phyloP scores from a whole-genome alignment of 2,113 vertebrate genomes.

The Platysteira castanea region DNA sequence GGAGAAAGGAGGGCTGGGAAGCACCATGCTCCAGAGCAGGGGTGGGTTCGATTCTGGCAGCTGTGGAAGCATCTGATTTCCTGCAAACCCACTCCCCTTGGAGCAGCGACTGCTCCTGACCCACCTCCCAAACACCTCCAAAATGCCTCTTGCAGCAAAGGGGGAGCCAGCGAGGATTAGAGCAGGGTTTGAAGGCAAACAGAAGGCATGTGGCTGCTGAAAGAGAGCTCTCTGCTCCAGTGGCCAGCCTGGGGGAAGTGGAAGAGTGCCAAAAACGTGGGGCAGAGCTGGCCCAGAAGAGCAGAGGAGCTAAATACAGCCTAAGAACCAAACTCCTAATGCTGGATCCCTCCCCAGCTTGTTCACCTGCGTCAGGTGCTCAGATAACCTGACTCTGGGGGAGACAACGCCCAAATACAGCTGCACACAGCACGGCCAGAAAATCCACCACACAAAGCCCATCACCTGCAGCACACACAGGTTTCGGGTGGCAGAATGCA shows the following conservation, averaged over 20 bases:
- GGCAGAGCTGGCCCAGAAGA: not conserved
- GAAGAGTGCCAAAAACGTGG: not conserved
- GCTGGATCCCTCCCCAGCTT: not conserved
- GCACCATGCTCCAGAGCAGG: not conserved
- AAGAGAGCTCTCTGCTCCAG: not conserved
- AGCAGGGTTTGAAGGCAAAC: not conserved
- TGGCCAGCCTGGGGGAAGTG: not conserved
- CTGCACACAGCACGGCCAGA: not conserved
- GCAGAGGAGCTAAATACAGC: not conserved
- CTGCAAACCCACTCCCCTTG: not conserved
- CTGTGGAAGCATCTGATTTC: not conserved
- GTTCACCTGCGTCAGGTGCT: not conserved
- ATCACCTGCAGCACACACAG: not conserved
- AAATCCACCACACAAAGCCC: not conserved
- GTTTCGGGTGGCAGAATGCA: not conserved
- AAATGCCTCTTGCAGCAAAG: not conserved
- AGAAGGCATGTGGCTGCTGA: not conserved
- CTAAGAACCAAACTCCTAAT: rapidly evolving
- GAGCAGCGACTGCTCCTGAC: not conserved
- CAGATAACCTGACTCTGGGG: not conserved
- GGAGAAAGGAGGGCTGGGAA: not conserved
- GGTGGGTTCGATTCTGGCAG: not conserved
- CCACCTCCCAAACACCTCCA: not conserved
- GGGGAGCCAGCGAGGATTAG: not conserved
- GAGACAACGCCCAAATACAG: not conserved